Conservation (phyloP, 2,888 invertebrate genomes). For the Synergus laeviventris region DNA sequence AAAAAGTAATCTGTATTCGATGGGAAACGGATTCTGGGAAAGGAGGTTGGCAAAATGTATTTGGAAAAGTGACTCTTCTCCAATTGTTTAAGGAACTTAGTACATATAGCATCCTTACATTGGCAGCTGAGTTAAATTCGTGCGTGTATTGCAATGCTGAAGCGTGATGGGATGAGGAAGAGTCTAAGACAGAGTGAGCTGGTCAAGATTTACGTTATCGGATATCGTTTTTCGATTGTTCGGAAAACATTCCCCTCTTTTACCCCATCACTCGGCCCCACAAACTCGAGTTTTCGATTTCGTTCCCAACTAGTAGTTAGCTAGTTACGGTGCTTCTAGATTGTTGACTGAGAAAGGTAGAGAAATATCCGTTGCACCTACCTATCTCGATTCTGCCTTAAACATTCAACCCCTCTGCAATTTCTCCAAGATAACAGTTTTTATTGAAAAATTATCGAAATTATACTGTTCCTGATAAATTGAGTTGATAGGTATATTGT, state of each 20-base stretch:
- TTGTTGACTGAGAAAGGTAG: constrained; percentile 40
- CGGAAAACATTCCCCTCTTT: constrained; percentile 33
- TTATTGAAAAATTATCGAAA: no score
- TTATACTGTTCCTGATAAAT: no score
- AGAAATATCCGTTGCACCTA: background rate
- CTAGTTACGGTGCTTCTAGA: constrained; percentile 57
- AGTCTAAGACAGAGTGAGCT: constrained; percentile 9
- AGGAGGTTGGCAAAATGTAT: no score
- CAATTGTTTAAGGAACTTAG: background rate
- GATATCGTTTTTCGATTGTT: constrained; percentile 70
- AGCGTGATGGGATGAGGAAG: background rate
- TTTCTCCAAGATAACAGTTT: background rate
- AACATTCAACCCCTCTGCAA: background rate
- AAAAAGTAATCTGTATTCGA: no score
- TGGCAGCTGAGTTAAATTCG: constrained; percentile 1
- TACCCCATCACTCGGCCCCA: background rate
- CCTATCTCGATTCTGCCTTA: background rate
- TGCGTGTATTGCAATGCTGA: background rate
- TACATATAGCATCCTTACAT: background rate
- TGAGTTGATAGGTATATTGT: no score
- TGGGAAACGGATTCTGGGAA: no score
- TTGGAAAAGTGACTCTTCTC: no score
- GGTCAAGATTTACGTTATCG: constrained; percentile 63
- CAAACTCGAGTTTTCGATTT: constrained; percentile 54
- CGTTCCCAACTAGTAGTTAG: constrained; percentile 52